Evolutionary conservation across 1,140 invertebrate genomes (phyloP).

Genomic region (Ectropis grisescens): DNA sequence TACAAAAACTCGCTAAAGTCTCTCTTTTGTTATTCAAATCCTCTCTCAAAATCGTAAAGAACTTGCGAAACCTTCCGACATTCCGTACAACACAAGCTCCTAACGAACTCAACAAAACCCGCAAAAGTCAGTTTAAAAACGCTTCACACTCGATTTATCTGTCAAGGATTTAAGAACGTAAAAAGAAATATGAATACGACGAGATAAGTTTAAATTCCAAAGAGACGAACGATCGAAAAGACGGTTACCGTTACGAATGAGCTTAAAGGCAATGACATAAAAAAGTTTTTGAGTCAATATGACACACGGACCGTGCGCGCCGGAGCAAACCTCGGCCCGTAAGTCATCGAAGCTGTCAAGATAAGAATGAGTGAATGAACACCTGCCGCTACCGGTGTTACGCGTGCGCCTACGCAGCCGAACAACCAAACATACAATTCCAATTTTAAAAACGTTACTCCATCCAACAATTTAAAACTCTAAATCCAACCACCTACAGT

Average conservation of each 20-base stretch:
- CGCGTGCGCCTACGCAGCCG: constrained; percentile 50
- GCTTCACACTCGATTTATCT: constrained; percentile 27
- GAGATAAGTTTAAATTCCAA: constrained; percentile 47
- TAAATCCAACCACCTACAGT: constrained; percentile 16
- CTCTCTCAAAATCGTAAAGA: too few species aligned
- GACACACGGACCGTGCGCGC: constrained; percentile 42
- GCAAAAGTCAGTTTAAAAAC: too few species aligned
- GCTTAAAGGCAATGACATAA: constrained; percentile 52
- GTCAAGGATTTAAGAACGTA: constrained; percentile 40
- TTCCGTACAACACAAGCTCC: too few species aligned
- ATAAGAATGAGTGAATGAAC: constrained; percentile 67
- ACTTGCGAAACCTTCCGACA: too few species aligned
- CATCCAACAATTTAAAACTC: constrained; percentile 1
- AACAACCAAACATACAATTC: constrained; percentile 21
- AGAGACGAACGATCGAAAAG: constrained; percentile 41
- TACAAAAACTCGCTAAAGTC: too few species aligned
- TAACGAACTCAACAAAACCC: too few species aligned
- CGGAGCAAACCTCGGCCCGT: constrained; percentile 37
- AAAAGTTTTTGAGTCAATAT: constrained; percentile 53
- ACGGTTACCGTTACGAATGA: constrained; percentile 63
- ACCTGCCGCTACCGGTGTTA: constrained; percentile 65
- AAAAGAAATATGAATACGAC: constrained; percentile 37
- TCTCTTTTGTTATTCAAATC: too few species aligned
- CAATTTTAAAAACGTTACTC: constrained; percentile 28
- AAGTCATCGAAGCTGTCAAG: constrained; percentile 67